Conservation (phyloP, 2,888 invertebrate genomes). For the Scotopteryx bipunctaria region DNA sequence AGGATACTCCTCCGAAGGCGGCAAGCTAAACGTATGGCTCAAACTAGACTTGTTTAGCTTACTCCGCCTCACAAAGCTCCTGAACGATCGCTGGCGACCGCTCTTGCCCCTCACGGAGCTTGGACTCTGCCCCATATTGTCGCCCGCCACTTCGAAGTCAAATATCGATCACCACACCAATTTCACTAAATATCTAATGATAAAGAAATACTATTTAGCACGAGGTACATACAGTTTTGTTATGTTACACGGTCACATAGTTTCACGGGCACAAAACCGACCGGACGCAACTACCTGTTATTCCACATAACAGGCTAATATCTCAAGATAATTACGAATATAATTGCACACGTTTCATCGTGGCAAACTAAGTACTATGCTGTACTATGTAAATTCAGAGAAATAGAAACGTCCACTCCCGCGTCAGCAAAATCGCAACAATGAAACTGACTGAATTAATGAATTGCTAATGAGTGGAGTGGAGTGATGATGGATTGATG, state of each 20-base stretch:
- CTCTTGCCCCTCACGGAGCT: slow-evolving; percentile 73
- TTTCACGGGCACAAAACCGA: slow-evolving; percentile 5
- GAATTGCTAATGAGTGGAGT: slow-evolving; percentile 36
- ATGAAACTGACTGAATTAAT: slow-evolving; percentile 27
- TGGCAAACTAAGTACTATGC: no score
- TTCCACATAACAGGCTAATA: slow-evolving; percentile 38
- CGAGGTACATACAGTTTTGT: no score
- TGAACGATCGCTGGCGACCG: slow-evolving; percentile 68
- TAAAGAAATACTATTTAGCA: slow-evolving; percentile 59
- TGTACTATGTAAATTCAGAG: slow-evolving; percentile 33
- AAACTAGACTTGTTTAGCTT: slow-evolving; percentile 75
- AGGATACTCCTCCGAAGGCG: slow-evolving; percentile 74
- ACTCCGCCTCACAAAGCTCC: slow-evolving; percentile 69
- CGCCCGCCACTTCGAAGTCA: slow-evolving; percentile 61
- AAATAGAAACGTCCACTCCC: slow-evolving; percentile 35
- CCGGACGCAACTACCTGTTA: slow-evolving; percentile 30
- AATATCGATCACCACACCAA: slow-evolving; percentile 58
- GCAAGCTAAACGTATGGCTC: slow-evolving; percentile 78
- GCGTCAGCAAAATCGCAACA: slow-evolving; percentile 44
- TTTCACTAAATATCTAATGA: slow-evolving; percentile 53
- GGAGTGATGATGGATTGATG: slow-evolving; percentile 3
- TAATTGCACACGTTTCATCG: slow-evolving; percentile 13
- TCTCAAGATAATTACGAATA: slow-evolving; percentile 31
- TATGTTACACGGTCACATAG: slow-evolving; percentile 51
- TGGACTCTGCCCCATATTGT: slow-evolving; percentile 76